Conservation (phyloP, 2,888 invertebrate species). For the Perizoma flavofasciatum region DNA sequence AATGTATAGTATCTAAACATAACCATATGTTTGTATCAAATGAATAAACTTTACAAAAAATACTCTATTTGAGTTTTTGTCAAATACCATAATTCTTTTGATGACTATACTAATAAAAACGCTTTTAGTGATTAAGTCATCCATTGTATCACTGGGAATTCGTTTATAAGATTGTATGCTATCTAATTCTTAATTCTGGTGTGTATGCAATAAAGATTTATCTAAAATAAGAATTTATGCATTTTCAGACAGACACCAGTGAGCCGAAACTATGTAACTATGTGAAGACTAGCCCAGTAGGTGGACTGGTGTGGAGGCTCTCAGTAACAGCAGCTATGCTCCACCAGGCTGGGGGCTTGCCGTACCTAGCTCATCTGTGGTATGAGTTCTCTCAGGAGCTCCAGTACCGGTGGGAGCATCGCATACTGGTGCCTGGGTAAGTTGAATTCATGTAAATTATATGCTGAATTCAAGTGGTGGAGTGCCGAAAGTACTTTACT, state of each 20-base stretch:
- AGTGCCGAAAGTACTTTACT: background rate
- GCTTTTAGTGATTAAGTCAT: no score
- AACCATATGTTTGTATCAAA: no score
- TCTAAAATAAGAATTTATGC: background rate
- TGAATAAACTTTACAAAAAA: no score
- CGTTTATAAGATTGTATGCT: no score
- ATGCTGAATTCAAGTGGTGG: background rate
- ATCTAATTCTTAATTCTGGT: no score
- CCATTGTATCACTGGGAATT: no score
- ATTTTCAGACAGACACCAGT: slow-evolving; percentile 74
- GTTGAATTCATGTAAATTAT: slow-evolving; percentile 56
- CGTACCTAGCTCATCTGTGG: slow-evolving; percentile 95
- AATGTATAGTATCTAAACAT: no score
- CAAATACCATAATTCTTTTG: no score
- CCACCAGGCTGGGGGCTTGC: slow-evolving; percentile 89
- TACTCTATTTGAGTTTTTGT: no score
- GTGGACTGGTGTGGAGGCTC: slow-evolving; percentile 92
- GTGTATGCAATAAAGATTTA: no score
- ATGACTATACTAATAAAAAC: no score
- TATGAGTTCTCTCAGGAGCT: slow-evolving; percentile 96
- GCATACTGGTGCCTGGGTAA: slow-evolving; percentile 92
- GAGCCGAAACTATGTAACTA: slow-evolving; percentile 76
- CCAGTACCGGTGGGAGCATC: slow-evolving; percentile 94
- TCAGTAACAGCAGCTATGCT: slow-evolving; percentile 89
- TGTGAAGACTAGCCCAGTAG: slow-evolving; percentile 90